Evolutionary conservation across 1,140 invertebrate species (phyloP).

Genomic region (Drosophila hydei): DNA sequence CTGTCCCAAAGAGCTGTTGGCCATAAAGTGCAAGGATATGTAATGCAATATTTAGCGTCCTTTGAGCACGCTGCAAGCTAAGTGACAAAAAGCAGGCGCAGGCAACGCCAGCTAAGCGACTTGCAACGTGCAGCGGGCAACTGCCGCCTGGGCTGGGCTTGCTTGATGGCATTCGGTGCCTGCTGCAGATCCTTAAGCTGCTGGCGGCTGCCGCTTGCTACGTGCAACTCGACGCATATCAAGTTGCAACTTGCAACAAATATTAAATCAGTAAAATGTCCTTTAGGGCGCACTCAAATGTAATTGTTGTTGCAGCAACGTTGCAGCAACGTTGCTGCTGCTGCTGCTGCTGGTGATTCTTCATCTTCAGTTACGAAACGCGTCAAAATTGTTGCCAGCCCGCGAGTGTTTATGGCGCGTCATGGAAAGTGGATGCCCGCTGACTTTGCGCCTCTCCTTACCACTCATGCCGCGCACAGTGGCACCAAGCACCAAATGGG

Average conservation of each 20-base stretch:
- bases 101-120: conserved; percentile 18
- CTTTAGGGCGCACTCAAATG: conserved; percentile 78
- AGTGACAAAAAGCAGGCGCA: conserved; percentile 65
- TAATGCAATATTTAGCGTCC: conserved; percentile 80
- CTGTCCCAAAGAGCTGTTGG: conserved; percentile 14
- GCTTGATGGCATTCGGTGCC: conserved; percentile 27
- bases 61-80: conserved; percentile 73
- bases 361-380: conserved; percentile 66
- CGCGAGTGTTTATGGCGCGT: conserved; percentile 72
- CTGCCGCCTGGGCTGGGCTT: conserved; percentile 4
- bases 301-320: conserved; percentile 67
- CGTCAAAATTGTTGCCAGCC: conserved; percentile 72
- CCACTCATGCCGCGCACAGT: conserved; percentile 22
- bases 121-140: conserved; percentile 7
- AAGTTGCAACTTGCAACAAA: conserved; percentile 81
- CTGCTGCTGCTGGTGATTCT: conserved; percentile 17
- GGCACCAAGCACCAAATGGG: neutral
- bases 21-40: conserved; percentile 80
- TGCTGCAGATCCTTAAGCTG: conserved; percentile 51
- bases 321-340: conserved; percentile 7
- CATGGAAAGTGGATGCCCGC: neutral
- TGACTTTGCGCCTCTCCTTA: neutral
- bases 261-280: conserved; percentile 82
- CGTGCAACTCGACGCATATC: conserved; percentile 74
- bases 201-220: conserved; percentile 30